These are phyloP conservation scores for Tyrannus savana DNA, from an alignment of 2,113 vertebrate genomes.

Conservation along the genomic window DNA sequence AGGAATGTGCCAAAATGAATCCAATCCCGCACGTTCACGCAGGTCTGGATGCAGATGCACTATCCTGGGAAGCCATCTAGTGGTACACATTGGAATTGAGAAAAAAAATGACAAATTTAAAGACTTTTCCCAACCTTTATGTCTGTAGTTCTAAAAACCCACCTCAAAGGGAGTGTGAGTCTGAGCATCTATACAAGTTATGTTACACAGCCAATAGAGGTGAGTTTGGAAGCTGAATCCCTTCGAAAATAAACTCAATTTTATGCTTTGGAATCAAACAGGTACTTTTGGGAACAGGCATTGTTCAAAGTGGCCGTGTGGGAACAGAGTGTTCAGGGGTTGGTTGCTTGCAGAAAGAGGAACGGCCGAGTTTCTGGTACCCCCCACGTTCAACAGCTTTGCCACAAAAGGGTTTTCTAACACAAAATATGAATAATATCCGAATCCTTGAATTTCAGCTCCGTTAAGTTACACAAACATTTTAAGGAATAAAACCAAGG, in stretches of 20 bases:
- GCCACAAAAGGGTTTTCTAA: neutral
- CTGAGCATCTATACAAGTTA: neutral
- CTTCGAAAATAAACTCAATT: neutral
- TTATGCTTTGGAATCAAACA: neutral
- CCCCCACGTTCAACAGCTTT: neutral
- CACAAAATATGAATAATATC: neutral
- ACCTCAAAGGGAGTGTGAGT: neutral
- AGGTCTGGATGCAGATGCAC: neutral
- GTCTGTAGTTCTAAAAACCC: neutral
- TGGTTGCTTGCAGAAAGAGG: neutral
- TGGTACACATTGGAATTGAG: neutral
- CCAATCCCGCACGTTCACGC: neutral
- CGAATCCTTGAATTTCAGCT: neutral
- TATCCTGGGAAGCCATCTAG: constrained; percentile 75
- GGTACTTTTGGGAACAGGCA: neutral
- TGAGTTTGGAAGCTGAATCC: neutral
- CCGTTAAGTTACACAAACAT: neutral
- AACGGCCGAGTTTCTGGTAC: neutral
- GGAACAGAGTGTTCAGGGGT: neutral
- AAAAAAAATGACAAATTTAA: neutral
- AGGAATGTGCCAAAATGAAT: neutral
- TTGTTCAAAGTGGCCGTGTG: neutral
- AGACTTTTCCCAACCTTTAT: neutral
- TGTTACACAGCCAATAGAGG: neutral
- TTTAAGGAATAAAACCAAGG: neutral